phyloP scores from a whole-genome alignment of 2,888 invertebrate genomes.

The Eledona agricola region DNA sequence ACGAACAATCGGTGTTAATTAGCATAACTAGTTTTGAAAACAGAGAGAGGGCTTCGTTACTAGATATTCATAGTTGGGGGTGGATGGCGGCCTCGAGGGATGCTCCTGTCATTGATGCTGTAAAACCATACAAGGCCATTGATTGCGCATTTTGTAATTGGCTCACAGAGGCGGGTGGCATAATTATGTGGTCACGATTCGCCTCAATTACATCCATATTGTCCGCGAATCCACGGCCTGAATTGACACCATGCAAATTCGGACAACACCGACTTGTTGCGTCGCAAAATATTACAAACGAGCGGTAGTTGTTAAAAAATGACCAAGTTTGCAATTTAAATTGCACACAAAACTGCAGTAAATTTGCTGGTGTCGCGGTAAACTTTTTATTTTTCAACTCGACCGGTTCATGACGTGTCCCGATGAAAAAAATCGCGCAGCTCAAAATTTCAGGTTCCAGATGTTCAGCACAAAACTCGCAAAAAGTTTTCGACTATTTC shows the following conservation, averaged over 20 bases:
- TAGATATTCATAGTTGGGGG: slow-evolving; percentile 46
- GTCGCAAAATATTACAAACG: too few species aligned
- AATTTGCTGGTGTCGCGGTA: too few species aligned
- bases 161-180: slow-evolving; percentile 39
- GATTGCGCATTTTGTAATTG: slow-evolving; percentile 46
- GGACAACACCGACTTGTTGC: too few species aligned
- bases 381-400: too few species aligned
- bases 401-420: too few species aligned
- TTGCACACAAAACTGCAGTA: too few species aligned
- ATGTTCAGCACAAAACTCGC: too few species aligned
- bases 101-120: slow-evolving; percentile 30
- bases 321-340: too few species aligned
- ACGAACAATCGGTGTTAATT: slow-evolving; percentile 53
- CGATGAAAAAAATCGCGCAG: too few species aligned
- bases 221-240: slow-evolving; percentile 29
- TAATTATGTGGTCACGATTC: slow-evolving; percentile 43
- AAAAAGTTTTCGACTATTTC: too few species aligned
- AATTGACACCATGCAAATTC: slow-evolving; percentile 3
- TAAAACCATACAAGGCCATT: slow-evolving; percentile 38
- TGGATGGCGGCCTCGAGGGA: slow-evolving; percentile 21
- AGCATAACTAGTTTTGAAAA: slow-evolving; percentile 52
- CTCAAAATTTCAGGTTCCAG: too few species aligned
- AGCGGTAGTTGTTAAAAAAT: too few species aligned
- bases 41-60: slow-evolving; percentile 50
- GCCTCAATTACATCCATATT: slow-evolving; percentile 48